Conservation (phyloP, 2,888 invertebrate species). For the Nomada fabriciana region DNA sequence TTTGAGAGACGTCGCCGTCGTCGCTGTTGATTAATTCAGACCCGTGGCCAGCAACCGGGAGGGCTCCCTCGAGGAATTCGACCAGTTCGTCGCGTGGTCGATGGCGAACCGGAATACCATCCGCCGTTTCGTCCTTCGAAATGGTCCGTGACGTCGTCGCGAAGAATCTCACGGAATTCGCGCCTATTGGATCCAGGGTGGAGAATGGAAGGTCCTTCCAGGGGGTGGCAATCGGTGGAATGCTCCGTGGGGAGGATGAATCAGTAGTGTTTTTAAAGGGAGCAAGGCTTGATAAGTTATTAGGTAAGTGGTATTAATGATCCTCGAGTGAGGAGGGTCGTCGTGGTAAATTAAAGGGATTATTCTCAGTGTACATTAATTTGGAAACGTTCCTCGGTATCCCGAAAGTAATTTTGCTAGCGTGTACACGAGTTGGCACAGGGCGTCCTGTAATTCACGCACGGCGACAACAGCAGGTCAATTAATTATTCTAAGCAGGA, state of each 20-base stretch:
- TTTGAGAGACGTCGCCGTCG: constrained; percentile 59
- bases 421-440: background rate
- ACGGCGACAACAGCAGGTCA: background rate
- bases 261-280: constrained; percentile 14
- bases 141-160: constrained; percentile 36
- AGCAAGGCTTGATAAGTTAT: background rate
- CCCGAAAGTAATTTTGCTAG: too few relatives aligned
- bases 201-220: constrained; percentile 2
- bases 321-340: background rate
- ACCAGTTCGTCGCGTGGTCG: constrained; percentile 20
- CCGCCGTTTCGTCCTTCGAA: constrained; percentile 17
- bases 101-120: constrained; percentile 49
- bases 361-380: too few relatives aligned
- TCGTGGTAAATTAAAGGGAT: background rate
- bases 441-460: background rate
- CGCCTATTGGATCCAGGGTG: constrained; percentile 19
- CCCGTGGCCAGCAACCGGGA: constrained; percentile 13
- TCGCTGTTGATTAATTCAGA: constrained; percentile 72
- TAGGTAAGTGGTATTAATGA: background rate
- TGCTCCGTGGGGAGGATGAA: background rate
- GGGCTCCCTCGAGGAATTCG: constrained; percentile 50
- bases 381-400: too few relatives aligned
- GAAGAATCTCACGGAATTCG: constrained; percentile 38
- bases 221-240: constrained; percentile 12
- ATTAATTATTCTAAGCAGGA: constrained; percentile 41